Evolutionary conservation across 2,113 vertebrate genomes (phyloP).

Genomic region (Taurulus bubalis): DNA sequence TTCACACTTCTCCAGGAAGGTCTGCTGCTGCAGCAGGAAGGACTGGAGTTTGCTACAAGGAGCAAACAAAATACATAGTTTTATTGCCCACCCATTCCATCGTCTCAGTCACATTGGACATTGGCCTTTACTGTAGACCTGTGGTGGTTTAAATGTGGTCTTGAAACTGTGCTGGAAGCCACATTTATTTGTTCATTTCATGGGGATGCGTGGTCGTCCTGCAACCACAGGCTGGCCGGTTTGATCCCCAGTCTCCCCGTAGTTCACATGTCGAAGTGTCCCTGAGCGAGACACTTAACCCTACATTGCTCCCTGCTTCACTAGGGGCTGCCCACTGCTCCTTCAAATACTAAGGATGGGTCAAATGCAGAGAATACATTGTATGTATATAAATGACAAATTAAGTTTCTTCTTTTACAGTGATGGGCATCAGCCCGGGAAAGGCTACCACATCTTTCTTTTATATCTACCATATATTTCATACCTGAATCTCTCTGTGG

Average conservation of each 20-base stretch:
- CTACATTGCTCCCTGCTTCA: too few species aligned
- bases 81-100: neutral
- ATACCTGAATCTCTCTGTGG: conserved; percentile 96
- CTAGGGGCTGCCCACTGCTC: too few species aligned
- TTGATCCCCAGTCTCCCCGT: too few species aligned
- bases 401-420: too few species aligned
- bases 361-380: too few species aligned
- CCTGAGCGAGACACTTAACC: too few species aligned
- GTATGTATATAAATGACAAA: too few species aligned
- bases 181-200: too few species aligned
- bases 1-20: conserved; percentile 98
- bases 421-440: neutral
- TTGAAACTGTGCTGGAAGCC: neutral
- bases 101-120: neutral
- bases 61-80: neutral
- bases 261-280: too few species aligned
- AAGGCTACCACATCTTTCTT: neutral
- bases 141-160: neutral
- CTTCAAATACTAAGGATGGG: too few species aligned
- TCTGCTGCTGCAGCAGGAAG: conserved; percentile 95
- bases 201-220: too few species aligned
- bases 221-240: too few species aligned
- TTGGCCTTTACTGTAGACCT: neutral
- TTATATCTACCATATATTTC: neutral
- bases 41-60: conserved; percentile 93